Evolutionary conservation across 2,888 invertebrate genomes (phyloP).

Genomic region (Minunthozetes semirufus): DNA sequence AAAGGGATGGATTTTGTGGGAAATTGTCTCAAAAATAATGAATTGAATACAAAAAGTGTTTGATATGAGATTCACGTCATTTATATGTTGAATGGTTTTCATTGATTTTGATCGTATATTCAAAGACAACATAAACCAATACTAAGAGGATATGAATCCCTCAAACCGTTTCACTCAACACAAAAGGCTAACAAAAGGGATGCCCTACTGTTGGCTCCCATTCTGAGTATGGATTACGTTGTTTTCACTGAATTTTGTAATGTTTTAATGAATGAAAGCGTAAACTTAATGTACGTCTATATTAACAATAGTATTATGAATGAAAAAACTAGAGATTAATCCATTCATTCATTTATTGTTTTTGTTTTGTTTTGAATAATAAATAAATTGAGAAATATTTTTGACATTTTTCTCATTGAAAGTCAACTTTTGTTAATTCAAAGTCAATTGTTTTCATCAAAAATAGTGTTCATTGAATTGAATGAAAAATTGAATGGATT

Average conservation of each 20-base stretch:
- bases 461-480: background rate
- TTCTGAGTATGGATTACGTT: too few relatives aligned
- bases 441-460: background rate
- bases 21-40: background rate
- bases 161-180: too few relatives aligned
- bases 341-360: conserved; percentile 27
- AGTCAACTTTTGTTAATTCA: background rate
- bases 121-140: background rate
- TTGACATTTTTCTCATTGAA: background rate
- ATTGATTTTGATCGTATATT: background rate
- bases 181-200: too few relatives aligned
- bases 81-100: too few relatives aligned
- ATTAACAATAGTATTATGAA: conserved; percentile 28
- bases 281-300: conserved; percentile 7
- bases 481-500: too few relatives aligned
- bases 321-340: conserved; percentile 23
- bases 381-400: background rate
- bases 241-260: background rate
- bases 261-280: conserved; percentile 29
- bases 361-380: conserved; percentile 7
- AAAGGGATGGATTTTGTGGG: background rate
- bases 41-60: background rate
- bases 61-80: background rate
- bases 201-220: too few relatives aligned
- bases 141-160: too few relatives aligned